Conservation (phyloP, 2,113 vertebrate species). For the Parus major region DNA sequence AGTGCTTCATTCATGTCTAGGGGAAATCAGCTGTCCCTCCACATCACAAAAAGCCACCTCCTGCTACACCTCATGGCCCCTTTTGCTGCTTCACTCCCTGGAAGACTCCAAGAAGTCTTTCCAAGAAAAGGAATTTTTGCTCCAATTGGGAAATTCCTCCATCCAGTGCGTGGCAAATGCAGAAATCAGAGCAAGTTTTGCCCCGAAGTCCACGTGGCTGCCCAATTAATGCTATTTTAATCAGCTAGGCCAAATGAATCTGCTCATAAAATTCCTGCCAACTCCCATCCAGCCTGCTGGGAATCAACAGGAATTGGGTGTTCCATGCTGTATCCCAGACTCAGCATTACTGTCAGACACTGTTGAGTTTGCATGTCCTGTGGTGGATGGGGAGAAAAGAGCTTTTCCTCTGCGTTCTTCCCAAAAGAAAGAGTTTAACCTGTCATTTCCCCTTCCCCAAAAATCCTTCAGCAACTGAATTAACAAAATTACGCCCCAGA, state of each 20-base stretch:
- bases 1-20: background rate
- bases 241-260: background rate
- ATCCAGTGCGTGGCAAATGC: rapidly evolving
- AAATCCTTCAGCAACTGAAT: background rate
- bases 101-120: background rate
- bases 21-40: background rate
- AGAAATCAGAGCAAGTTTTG: background rate
- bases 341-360: background rate
- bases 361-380: background rate
- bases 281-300: background rate
- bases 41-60: background rate
- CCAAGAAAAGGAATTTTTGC: background rate
- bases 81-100: background rate
- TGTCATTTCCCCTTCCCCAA: background rate
- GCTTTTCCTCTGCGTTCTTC: background rate
- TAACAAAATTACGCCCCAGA: background rate
- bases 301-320: background rate
- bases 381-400: background rate
- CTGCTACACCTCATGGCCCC: rapidly evolving
- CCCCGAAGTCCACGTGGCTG: background rate
- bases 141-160: background rate
- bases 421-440: background rate
- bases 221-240: background rate
- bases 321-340: background rate
- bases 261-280: background rate